phyloP scores from a whole-genome alignment of 1,140 invertebrate genomes.

The Drosophila dunni region DNA sequence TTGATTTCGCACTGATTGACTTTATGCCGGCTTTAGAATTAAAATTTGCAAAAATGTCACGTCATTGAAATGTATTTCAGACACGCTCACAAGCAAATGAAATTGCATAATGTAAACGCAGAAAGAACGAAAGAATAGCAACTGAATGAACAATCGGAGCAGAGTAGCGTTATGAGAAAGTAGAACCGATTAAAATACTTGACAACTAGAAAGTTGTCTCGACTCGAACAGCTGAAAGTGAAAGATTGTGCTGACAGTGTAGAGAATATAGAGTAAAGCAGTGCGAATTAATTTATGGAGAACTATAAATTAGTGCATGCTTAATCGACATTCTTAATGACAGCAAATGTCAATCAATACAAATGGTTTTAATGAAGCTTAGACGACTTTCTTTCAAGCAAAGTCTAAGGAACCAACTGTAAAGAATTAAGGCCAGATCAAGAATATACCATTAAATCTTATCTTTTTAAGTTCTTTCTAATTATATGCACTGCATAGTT shows the following conservation, averaged over 20 bases:
- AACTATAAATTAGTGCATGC: neutral
- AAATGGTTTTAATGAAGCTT: too few species aligned
- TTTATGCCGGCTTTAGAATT: constrained; percentile 2
- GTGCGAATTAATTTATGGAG: constrained; percentile 8
- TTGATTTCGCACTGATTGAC: constrained; percentile 8
- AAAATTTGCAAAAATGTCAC: constrained; percentile 66
- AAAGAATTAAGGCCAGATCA: too few species aligned
- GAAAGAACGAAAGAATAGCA: neutral
- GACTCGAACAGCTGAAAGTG: constrained; percentile 2
- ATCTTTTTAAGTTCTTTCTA: too few species aligned
- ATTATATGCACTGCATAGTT: too few species aligned
- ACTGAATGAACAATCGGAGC: neutral
- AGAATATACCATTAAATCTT: too few species aligned
- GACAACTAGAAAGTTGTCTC: constrained; percentile 16
- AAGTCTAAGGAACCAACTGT: too few species aligned
- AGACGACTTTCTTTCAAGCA: too few species aligned
- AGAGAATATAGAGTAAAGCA: neutral
- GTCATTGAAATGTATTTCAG: constrained; percentile 54
- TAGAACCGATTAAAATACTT: constrained; percentile 5
- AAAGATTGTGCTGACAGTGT: neutral
- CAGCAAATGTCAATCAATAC: too few species aligned
- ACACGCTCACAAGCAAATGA: constrained; percentile 40
- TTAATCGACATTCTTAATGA: too few species aligned
- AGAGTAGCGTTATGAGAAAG: constrained; percentile 15
- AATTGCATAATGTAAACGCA: constrained; percentile 53